Evolutionary conservation across 2,113 vertebrate species (phyloP), one percentile per base, ranked within the genome.

Genomic region (Sciurus niger): DNA sequence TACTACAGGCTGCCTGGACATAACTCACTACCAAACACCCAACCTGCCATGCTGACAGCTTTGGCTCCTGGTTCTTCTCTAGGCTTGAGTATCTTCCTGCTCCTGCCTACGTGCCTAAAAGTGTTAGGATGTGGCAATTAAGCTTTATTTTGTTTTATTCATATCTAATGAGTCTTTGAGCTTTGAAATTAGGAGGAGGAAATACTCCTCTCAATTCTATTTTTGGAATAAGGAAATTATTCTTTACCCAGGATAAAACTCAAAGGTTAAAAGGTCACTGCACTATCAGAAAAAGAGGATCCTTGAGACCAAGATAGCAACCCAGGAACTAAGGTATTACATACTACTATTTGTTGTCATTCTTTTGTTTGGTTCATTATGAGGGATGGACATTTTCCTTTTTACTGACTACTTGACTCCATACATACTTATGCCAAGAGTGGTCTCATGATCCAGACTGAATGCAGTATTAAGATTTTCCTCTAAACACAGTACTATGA

Each of bases 1-100:
- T 4, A 28, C 13, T 22, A 34, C 18, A 46, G 30, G 13, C 14
- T 60, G 43, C 25, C 40, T 67, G 16, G 34, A 79, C 14, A 34
- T 7, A 73, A 8, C 4, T 30, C 0, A 0, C 13, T 34, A 14
- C 25, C 46, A 17, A 10, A 22, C 4, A 22, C 22, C 4, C 24
- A 70, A 22, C 2, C 13, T 58, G n/a, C 11, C 22, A 32, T 28
- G 25, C 18, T 7, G 14, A 46, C 3, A 87, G 4, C 18, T 30
- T 0, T 16, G 17, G 72, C 12, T 70, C 37, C 25, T 22, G 72
- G 46, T 51, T 90, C 53, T 74, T 63, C 67, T 92, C 51, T 28
- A 14, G n/a, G 9, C 4, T 17, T 76, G 10, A 2, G 28, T 34
- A 14, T 17, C 13, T 77, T 30, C 17, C 25, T 79, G 3, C 17